Evolutionary conservation across 2,888 invertebrate species (phyloP).

Genomic region (Megastigmus dorsalis): DNA sequence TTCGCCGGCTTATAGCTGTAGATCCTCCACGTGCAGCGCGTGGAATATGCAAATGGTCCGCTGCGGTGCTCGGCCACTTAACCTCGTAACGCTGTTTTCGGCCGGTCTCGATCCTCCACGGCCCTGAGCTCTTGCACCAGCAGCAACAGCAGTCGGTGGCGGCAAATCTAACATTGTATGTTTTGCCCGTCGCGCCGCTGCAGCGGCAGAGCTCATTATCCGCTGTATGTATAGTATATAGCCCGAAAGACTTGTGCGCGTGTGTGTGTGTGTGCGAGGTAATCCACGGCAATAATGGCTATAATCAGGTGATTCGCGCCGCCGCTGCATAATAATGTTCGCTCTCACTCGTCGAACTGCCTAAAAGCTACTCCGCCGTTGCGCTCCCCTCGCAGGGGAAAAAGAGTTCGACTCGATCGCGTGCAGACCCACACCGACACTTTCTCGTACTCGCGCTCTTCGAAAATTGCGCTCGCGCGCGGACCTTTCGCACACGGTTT

Average conservation of each 20-base stretch:
- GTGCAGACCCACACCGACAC: constrained; percentile 36
- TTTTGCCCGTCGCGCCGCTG: too few species aligned
- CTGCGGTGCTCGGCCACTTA: too few species aligned
- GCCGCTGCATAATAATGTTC: constrained; percentile 38
- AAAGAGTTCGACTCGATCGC: constrained; percentile 47
- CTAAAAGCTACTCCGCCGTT: too few species aligned
- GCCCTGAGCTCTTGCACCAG: background rate
- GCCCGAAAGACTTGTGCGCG: constrained; percentile 11
- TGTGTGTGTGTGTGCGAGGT: too few species aligned
- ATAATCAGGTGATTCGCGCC: constrained; percentile 52
- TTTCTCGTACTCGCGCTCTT: constrained; percentile 32
- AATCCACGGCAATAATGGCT: constrained; percentile 50
- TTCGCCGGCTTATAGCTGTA: too few species aligned
- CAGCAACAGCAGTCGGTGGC: background rate
- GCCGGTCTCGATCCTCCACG: background rate
- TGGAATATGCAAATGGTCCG: constrained; percentile 33
- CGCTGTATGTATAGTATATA: too few species aligned
- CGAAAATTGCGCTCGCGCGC: constrained; percentile 39
- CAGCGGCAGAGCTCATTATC: too few species aligned
- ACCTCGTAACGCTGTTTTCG: constrained; percentile 36
- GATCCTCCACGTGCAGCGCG: too few species aligned
- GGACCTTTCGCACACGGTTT: constrained; percentile 53
- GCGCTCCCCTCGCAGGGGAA: too few species aligned
- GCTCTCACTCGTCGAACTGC: too few species aligned
- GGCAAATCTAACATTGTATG: constrained; percentile 45